These are phyloP conservation scores for Aplidium turbinatum DNA, from an alignment of 23 tunicate species.

Conservation along the genomic window DNA sequence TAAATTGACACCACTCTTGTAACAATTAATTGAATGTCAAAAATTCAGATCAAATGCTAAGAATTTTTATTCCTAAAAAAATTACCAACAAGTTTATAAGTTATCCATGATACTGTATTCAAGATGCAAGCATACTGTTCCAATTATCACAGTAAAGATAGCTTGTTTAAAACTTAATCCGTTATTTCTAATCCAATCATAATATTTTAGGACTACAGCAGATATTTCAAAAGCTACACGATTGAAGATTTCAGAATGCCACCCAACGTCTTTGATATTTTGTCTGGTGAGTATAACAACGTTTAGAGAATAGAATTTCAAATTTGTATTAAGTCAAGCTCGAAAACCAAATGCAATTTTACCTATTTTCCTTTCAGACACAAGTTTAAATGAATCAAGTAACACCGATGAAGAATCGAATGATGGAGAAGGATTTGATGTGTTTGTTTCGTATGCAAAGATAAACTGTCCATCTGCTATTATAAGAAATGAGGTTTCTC, in stretches of 20 bases:
- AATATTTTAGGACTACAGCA: constrained; percentile 67
- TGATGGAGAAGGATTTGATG: constrained; percentile 30
- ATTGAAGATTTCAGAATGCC: constrained; percentile 91
- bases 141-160: too few relatives aligned
- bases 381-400: neutral
- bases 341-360: neutral
- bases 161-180: too few relatives aligned
- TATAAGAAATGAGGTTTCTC: constrained; percentile 20
- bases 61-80: too few relatives aligned
- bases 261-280: constrained; percentile 90
- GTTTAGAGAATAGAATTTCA: neutral
- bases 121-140: too few relatives aligned
- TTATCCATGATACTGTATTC: too few relatives aligned
- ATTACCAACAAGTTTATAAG: too few relatives aligned
- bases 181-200: too few relatives aligned
- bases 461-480: constrained; percentile 85
- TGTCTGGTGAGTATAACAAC: constrained; percentile 17
- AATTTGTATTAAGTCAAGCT: neutral
- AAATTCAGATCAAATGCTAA: too few relatives aligned
- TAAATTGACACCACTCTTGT: too few relatives aligned
- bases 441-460: constrained; percentile 82
- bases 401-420: constrained; percentile 4
- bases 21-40: too few relatives aligned
- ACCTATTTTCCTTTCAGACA: too few relatives aligned
- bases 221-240: constrained; percentile 47